phyloP scores from a whole-genome alignment of 2,797 vertebrate species.

The Distichodus sexfasciatus region DNA sequence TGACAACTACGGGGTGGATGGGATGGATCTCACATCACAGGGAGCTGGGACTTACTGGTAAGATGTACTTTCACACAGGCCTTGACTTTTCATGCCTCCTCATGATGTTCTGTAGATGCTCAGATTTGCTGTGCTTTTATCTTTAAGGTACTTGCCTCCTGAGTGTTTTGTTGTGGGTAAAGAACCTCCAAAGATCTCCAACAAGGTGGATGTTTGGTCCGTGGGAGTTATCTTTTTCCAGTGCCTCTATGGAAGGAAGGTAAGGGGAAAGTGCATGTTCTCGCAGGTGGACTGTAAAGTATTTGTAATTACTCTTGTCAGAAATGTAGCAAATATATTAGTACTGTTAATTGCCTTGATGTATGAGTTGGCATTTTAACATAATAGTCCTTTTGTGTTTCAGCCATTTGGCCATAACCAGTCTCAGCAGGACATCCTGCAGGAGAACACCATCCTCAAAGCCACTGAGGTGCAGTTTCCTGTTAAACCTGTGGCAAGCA shows the following conservation, averaged over 20 bases:
- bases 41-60: constrained; percentile 98
- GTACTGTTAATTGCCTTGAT: too few relatives aligned
- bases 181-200: constrained; percentile 99
- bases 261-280: constrained; percentile 59
- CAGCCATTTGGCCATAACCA: constrained; percentile 99
- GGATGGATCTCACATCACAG: constrained; percentile 98
- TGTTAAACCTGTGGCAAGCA: constrained; percentile 96
- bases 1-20: constrained; percentile 97
- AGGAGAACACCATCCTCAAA: constrained; percentile 99
- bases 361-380: background rate
- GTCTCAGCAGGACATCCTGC: constrained; percentile 98
- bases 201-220: constrained; percentile 99
- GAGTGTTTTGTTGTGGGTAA: constrained; percentile 99
- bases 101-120: background rate
- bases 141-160: constrained; percentile 91
- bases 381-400: constrained; percentile 32
- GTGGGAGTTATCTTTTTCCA: constrained; percentile 99
- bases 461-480: constrained; percentile 98
- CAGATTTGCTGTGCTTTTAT: background rate
- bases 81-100: too few relatives aligned
- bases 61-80: constrained; percentile 37
- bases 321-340: too few relatives aligned
- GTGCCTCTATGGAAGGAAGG: constrained; percentile 98
- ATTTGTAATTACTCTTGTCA: background rate
- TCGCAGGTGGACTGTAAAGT: background rate